Conservation (phyloP, 2,888 invertebrate species). For the Drosophila multiciliata region DNA sequence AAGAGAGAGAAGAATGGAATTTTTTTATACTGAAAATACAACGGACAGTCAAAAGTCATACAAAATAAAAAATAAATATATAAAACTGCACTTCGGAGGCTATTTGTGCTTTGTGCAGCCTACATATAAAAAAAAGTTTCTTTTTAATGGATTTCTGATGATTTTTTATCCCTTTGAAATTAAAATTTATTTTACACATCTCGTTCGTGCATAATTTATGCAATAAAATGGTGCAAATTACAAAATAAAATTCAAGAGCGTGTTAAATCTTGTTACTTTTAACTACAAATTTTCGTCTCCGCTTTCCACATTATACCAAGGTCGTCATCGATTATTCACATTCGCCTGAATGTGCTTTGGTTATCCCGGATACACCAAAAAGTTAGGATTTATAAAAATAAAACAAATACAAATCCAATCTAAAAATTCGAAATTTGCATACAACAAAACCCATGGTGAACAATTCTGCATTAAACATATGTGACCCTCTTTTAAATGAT, state of each 20-base stretch:
- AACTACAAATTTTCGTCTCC: neutral
- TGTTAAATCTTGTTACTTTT: neutral
- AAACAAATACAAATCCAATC: neutral
- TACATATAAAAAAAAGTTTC: neutral
- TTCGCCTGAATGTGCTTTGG: neutral
- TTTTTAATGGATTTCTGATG: neutral
- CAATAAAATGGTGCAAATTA: neutral
- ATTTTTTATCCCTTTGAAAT: no score
- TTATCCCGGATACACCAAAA: neutral
- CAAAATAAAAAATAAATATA: neutral
- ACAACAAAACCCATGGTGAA: neutral
- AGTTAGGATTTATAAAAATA: neutral
- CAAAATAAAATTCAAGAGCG: neutral
- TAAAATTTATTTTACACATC: neutral
- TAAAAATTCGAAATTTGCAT: neutral
- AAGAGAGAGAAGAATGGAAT: neutral
- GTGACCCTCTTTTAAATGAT: neutral
- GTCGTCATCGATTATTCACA: neutral
- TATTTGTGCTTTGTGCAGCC: neutral
- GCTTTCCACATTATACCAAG: neutral
- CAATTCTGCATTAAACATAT: neutral
- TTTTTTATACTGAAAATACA: neutral
- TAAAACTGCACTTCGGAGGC: neutral
- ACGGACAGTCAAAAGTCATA: no score
- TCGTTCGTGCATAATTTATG: neutral